Percentiles rank a stretch among this genome's conserved stretches.
Conservation (phyloP, 2,888 invertebrate species). For the Orgyia antiqua region DNA sequence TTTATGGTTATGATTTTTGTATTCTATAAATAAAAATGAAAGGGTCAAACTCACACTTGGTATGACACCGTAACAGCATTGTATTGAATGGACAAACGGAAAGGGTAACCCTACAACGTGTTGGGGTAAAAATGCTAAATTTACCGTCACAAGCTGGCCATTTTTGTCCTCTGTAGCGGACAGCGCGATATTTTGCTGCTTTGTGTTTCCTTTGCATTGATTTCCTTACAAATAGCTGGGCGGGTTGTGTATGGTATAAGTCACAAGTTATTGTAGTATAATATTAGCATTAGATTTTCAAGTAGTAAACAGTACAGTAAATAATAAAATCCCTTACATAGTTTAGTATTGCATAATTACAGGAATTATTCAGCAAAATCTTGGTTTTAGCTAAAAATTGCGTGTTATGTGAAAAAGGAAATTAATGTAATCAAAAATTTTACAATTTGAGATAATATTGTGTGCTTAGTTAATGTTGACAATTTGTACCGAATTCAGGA, state of each 20-base stretch:
- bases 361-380: too few species aligned
- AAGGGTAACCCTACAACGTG: constrained; percentile 36
- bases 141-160: constrained; percentile 55
- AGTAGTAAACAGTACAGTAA: too few species aligned
- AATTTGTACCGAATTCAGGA: too few species aligned
- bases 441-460: too few species aligned
- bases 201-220: constrained; percentile 66
- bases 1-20: constrained; percentile 59
- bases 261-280: constrained; percentile 9
- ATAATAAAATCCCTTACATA: too few species aligned
- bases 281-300: too few species aligned
- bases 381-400: too few species aligned
- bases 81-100: constrained; percentile 54
- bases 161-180: constrained; percentile 63
- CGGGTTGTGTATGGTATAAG: constrained; percentile 30
- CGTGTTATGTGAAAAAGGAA: too few species aligned
- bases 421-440: too few species aligned
- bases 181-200: constrained; percentile 63
- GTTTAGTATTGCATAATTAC: background rate
- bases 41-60: constrained; percentile 62
- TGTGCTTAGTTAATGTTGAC: too few species aligned
- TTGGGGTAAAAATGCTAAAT: constrained; percentile 51
- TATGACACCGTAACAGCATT: constrained; percentile 58
- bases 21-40: constrained; percentile 62
- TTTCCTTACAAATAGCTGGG: constrained; percentile 59